A percentile compares a stretch with the other conserved stretches of the same genome.
phyloP scores from a whole-genome alignment of 2,888 invertebrate species.

The Hesperia comma region DNA sequence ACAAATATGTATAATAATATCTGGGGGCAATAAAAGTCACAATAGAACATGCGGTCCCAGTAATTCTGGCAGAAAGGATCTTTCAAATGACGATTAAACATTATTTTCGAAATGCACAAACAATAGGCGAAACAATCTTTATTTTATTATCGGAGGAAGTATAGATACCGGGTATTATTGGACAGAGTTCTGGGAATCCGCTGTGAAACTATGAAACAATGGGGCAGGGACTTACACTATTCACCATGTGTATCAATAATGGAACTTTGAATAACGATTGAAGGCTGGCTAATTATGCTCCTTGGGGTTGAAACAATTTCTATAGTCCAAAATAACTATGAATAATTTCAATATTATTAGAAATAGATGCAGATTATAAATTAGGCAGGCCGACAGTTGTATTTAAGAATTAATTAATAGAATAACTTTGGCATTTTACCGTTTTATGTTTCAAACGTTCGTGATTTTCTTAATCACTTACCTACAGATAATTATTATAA shows the following conservation, averaged over 20 bases:
- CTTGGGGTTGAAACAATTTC: background rate
- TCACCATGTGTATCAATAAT: constrained; percentile 57
- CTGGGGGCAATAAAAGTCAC: constrained; percentile 67
- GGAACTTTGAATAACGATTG: constrained; percentile 41
- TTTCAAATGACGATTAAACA: constrained; percentile 74
- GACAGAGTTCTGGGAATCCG: constrained; percentile 65
- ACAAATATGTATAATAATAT: constrained; percentile 52
- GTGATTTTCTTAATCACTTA: too few relatives aligned
- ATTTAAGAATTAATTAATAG: too few relatives aligned
- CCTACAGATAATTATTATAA: background rate
- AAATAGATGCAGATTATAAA: too few relatives aligned
- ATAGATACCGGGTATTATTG: constrained; percentile 72
- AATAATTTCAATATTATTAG: too few relatives aligned
- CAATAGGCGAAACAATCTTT: constrained; percentile 69
- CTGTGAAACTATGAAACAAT: constrained; percentile 68
- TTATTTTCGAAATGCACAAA: constrained; percentile 70
- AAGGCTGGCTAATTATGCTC: background rate
- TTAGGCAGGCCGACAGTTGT: too few relatives aligned
- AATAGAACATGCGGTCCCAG: constrained; percentile 54
- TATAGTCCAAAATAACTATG: too few relatives aligned
- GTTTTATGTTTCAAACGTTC: too few relatives aligned
- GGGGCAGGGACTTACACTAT: constrained; percentile 52
- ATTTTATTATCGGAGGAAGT: constrained; percentile 77
- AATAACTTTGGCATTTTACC: too few relatives aligned
- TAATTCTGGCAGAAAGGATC: constrained; percentile 57